A percentile compares a stretch with the other conserved stretches of the same genome.
phyloP scores from a whole-genome alignment of 2,888 invertebrate genomes.

The Prosopocoilus inquinatus region DNA sequence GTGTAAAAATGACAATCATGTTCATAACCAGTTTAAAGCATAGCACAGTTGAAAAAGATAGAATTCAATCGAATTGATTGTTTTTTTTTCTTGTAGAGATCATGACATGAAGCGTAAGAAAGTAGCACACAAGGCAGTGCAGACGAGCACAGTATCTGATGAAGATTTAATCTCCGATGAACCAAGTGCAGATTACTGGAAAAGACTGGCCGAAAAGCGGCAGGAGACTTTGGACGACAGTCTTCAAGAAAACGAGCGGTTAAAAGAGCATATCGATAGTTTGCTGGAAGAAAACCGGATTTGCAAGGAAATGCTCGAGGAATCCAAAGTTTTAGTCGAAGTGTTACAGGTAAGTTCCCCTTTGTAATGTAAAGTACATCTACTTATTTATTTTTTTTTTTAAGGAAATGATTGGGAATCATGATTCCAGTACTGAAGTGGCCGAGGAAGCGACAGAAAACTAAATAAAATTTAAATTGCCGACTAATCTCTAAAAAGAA shows the following conservation, averaged over 20 bases:
- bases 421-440: conserved; percentile 48
- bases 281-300: conserved; percentile 61
- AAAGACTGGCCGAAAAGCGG: conserved; percentile 71
- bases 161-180: conserved; percentile 68
- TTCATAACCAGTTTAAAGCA: no score
- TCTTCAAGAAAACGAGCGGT: conserved; percentile 67
- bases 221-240: conserved; percentile 70
- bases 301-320: conserved; percentile 71
- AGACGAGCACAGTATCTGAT: conserved; percentile 61
- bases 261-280: conserved; percentile 52
- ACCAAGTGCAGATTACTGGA: conserved; percentile 75
- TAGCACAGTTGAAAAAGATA: no score
- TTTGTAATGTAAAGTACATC: conserved; percentile 7
- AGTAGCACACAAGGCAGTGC: conserved; percentile 59
- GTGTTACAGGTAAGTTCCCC: conserved; percentile 61
- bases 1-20: no score
- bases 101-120: conserved; percentile 53
- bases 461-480: conserved; percentile 6
- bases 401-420: conserved; percentile 64
- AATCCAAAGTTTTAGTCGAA: conserved; percentile 72
- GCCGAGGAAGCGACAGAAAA: conserved; percentile 29
- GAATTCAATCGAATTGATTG: no score
- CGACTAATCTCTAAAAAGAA: not conserved
- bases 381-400: conserved; percentile 29
- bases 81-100: conserved; percentile 8